Evolutionary conservation across 1,140 invertebrate species (phyloP).

Genomic region (Lepidurus packardi): DNA sequence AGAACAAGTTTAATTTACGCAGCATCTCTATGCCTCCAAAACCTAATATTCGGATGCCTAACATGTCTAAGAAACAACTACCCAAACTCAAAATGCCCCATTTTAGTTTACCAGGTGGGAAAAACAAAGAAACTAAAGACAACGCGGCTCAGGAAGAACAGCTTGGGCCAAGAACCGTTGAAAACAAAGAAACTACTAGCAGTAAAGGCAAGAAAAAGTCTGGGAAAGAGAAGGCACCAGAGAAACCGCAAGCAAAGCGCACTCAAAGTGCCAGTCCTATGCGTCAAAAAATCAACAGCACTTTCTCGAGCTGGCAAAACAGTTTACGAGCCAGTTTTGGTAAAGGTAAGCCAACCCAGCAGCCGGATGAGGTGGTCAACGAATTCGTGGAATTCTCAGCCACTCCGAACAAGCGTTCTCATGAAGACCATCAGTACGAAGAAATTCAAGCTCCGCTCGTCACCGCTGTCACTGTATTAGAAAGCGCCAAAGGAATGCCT

Average conservation of each 20-base stretch:
- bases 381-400: slow-evolving; percentile 17
- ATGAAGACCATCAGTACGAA: slow-evolving; percentile 32
- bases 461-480: neutral
- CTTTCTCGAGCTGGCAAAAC: slow-evolving; percentile 32
- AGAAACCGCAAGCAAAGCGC: slow-evolving; percentile 5
- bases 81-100: neutral
- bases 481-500: neutral
- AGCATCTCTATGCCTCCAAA: slow-evolving; percentile 31
- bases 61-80: neutral
- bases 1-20: slow-evolving; percentile 28
- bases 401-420: neutral
- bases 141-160: neutral
- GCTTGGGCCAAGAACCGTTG: neutral
- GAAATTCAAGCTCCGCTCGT: slow-evolving; percentile 26
- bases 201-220: neutral
- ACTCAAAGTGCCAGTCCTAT: slow-evolving; percentile 32
- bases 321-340: slow-evolving; percentile 27
- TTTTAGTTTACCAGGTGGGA: neutral
- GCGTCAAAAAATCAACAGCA: slow-evolving; percentile 32
- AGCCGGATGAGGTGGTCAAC: slow-evolving; percentile 22
- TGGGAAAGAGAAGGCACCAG: neutral
- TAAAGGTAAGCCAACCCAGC: neutral
- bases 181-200: neutral
- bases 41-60: slow-evolving; percentile 28
- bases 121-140: slow-evolving; percentile 20